These are phyloP conservation scores for Ameiurus melas DNA, from an alignment of 2,113 vertebrate species.

Conservation along the genomic window DNA sequence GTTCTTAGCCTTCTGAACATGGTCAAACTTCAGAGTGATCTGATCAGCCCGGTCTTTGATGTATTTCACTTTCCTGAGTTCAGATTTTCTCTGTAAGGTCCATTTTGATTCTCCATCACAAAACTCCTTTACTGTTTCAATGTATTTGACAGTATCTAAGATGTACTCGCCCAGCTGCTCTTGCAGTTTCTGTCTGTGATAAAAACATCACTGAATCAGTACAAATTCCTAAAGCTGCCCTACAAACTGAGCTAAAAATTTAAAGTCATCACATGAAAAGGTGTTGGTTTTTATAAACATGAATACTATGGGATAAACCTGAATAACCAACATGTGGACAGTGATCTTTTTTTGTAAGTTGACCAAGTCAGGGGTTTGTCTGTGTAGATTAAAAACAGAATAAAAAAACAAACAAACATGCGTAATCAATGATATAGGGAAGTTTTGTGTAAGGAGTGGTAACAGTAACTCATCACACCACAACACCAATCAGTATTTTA, in stretches of 20 bases:
- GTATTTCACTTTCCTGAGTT: conserved; percentile 53
- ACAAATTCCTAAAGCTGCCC: neutral
- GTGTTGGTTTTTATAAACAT: neutral
- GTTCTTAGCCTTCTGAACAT: conserved; percentile 1
- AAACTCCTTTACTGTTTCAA: conserved; percentile 38
- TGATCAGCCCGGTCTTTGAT: conserved; percentile 47
- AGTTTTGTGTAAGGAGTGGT: neutral
- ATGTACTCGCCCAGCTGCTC: conserved; percentile 39
- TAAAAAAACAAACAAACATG: neutral
- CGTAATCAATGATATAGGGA: neutral
- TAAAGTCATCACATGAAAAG: neutral
- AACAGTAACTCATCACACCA: neutral
- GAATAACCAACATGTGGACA: neutral
- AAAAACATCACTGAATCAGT: neutral
- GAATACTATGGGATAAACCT: neutral
- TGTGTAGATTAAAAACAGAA: neutral
- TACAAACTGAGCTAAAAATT: neutral
- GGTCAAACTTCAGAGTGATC: conserved; percentile 34
- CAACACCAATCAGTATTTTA: neutral
- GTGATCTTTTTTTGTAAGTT: neutral
- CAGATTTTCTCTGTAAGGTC: conserved; percentile 47
- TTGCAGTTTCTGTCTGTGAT: conserved; percentile 27
- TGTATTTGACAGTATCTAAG: conserved; percentile 32
- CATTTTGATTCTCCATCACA: conserved; percentile 48
- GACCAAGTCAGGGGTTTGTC: neutral